Base-by-base conservation (phyloP, 2,888 invertebrate genomes). In the Anorthoa munda region DNA sequence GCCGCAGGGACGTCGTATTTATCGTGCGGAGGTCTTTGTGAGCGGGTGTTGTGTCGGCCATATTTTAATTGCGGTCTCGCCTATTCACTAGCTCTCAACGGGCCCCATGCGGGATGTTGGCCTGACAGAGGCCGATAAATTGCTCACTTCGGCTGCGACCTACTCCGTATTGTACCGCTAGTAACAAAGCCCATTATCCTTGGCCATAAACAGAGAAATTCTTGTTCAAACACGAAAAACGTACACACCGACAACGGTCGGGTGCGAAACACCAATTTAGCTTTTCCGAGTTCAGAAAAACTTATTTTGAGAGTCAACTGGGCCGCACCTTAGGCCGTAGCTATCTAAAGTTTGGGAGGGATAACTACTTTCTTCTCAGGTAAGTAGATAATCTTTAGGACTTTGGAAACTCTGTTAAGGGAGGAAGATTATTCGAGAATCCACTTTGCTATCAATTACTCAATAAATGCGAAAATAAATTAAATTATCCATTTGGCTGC, bases 21-120 rank as follows among this genome's bases (percentile, higher is more conserved):
- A 86, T 78, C 75, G 67, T 50, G 61, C 39, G 60, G 59, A 82
- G 66, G 70, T 69, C 75, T 83, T 75, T 75, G 75, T 81, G 66
- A 66, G 82, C 67, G 77, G 60, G 68, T 63, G 77, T 73, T 75
- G 71, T 66, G 81, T 48, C 79, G 73, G 77, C 77, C 74, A 79
- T 86, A 87, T 87, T 87, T 86, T 86, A 86, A 87, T 87, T 80
- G 81, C 78, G 80, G 87, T 79, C 73, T 66, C 66, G 75, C 69
- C 84, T 83, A 86, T 86, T 81, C 75, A 79, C 75, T 81, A 77
- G 83, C 77, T 82, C 78, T 78, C 81, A 86, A 83, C 81, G 69
- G 74, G 74, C 69, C 86, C 79, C 79, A 66, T 75, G 87, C 69
- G 87, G 74, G 78, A 76, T 81, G 83, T 79, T 73, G 74, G 68